A percentile compares a stretch with the other conserved stretches of the same genome.
Conservation (phyloP, 2,888 invertebrate species). For the Boloria euphrosyne region DNA sequence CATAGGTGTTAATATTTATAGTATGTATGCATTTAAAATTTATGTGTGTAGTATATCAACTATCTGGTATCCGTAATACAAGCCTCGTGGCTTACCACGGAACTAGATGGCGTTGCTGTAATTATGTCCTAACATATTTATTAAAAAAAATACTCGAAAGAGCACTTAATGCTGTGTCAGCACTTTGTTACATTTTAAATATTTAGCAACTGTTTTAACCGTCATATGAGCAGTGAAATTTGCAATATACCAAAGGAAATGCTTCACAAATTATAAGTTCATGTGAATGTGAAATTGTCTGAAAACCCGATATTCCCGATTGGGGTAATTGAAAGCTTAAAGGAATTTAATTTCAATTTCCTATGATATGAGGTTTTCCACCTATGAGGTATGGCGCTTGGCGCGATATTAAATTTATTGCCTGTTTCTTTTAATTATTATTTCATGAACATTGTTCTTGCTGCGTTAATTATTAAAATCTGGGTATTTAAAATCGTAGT, state of each 20-base stretch:
- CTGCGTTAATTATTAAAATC: slow-evolving; percentile 24
- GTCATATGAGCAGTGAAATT: slow-evolving; percentile 26
- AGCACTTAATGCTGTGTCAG: slow-evolving; percentile 20
- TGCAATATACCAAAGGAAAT: slow-evolving; percentile 30
- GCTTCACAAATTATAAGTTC: slow-evolving; percentile 43
- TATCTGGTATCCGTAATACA: no score
- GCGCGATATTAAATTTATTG: slow-evolving; percentile 55
- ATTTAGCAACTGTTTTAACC: slow-evolving; percentile 24
- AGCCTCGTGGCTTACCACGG: no score
- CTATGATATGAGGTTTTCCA: slow-evolving; percentile 69
- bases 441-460: slow-evolving; percentile 30
- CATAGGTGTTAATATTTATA: no score
- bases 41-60: no score
- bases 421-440: slow-evolving; percentile 53
- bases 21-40: no score
- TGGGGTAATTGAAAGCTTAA: slow-evolving; percentile 80
- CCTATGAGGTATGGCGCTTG: slow-evolving; percentile 57
- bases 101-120: no score
- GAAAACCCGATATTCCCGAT: slow-evolving; percentile 71
- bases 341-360: slow-evolving; percentile 81
- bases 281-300: slow-evolving; percentile 53
- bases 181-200: slow-evolving; percentile 24
- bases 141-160: slow-evolving; percentile 1
- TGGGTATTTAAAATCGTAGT: slow-evolving; percentile 14
- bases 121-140: no score